Percentiles rank a stretch among this genome's conserved stretches.
Evolutionary conservation across 2,888 invertebrate genomes (phyloP).

Genomic region (Apeira syringaria): DNA sequence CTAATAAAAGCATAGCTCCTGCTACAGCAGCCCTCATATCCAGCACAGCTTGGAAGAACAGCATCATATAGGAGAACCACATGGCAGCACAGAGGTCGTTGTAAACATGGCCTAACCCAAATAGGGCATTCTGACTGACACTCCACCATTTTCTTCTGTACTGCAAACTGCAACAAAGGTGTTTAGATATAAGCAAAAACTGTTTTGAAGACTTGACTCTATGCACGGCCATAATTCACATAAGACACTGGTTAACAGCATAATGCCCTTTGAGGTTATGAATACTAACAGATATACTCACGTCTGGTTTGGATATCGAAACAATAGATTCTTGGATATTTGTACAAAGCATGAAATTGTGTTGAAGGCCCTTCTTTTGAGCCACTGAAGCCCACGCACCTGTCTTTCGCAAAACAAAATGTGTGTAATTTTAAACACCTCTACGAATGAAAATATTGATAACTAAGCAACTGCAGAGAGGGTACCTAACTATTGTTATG

Average conservation of each 20-base stretch:
- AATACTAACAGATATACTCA: neutral
- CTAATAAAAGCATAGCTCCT: constrained; percentile 88
- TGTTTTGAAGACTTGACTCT: too few relatives aligned
- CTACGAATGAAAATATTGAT: neutral
- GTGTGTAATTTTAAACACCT: neutral
- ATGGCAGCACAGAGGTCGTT: constrained; percentile 98
- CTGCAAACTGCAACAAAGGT: constrained; percentile 50
- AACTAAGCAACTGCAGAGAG: neutral
- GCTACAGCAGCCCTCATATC: constrained; percentile 82
- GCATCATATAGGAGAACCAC: constrained; percentile 97
- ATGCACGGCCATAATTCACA: too few relatives aligned
- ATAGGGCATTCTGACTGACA: constrained; percentile 76
- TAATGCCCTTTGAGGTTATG: too few relatives aligned
- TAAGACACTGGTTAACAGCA: too few relatives aligned
- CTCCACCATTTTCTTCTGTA: constrained; percentile 61
- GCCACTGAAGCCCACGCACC: neutral
- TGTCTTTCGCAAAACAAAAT: neutral
- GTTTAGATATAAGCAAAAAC: neutral
- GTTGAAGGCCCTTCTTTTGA: neutral
- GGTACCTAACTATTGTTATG: neutral
- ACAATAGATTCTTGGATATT: neutral
- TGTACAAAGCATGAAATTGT: neutral
- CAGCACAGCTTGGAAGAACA: constrained; percentile 89
- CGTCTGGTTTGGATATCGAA: neutral
- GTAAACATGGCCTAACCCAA: constrained; percentile 92